Evolutionary conservation across 1,140 invertebrate genomes (phyloP), one percentile per base, ranked within the genome.

Genomic region (Caenorhabditis inopinata): DNA sequence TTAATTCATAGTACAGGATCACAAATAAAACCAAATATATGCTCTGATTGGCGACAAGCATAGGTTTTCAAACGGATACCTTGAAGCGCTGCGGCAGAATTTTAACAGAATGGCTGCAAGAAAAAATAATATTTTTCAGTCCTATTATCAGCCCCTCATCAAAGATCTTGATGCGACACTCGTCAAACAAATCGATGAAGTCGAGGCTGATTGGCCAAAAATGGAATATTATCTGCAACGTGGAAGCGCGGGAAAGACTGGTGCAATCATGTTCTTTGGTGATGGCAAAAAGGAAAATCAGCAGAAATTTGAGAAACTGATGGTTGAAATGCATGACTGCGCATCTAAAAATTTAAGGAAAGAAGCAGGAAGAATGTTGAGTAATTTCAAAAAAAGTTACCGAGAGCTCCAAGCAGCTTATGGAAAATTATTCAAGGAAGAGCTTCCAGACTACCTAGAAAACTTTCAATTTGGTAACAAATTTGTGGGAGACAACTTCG

Each of bases 391-490:
- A 68, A 85, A 83, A 49, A 46, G 79, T n/a, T 79, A 81, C 29
- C 47, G 82, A 79, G 82, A 83, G 46, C 74, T 83, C 32, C 83
- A 83, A 49, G 80, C 76, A 12, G 42, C 38, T 46, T 58, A 68
- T 38, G 76, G 42, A 6, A 84, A 82, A 74, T 42, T 88, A n/a
- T 88, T 88, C 82, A 80, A 83, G 18, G 88, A 88, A 74, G 87
- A 88, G 75, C 76, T 88, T n/a, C 82, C 84, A 5, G 86, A 88
- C 38, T 88, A 89, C 81, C 74, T 88, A 51, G 82, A 85, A 45
- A 86, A 88, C 42, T 87, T 88, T 49, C 86, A 68, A 21, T 68
- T 68, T 11, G 58, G 58, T 38, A 68, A 68, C n/a, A 68, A 68
- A 42, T 68, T 68, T 21, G 58, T 76, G 4, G 87, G 86, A 47